A percentile compares a stretch with the other conserved stretches of the same genome.
phyloP scores from a whole-genome alignment of 2,113 vertebrate genomes.

The Pelobates fuscus region DNA sequence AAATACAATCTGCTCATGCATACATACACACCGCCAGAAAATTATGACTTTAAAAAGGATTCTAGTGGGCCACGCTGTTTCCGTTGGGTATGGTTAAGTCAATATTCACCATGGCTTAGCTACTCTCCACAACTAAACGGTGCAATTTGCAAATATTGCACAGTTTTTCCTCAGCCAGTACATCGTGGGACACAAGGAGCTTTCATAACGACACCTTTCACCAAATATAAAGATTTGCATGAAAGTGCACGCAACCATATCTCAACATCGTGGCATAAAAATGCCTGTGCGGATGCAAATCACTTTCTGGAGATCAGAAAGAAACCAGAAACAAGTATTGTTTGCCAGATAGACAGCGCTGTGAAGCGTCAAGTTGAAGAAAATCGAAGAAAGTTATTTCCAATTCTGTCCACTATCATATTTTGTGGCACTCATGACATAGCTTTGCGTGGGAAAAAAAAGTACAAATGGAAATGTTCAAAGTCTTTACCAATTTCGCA shows the following conservation, averaged over 20 bases:
- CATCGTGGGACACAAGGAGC: constrained; percentile 12
- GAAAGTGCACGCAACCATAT: background rate
- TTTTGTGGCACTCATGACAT: constrained; percentile 1
- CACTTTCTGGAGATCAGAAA: constrained; percentile 1
- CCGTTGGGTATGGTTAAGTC: background rate
- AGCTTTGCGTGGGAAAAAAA: background rate
- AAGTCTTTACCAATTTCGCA: constrained; percentile 18
- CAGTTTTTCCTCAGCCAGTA: background rate
- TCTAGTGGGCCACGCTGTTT: background rate
- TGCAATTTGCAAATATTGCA: background rate
- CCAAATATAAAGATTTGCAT: constrained; percentile 1
- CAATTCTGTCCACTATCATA: background rate
- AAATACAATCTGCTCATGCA: no score
- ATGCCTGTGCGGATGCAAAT: no score
- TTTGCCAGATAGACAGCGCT: background rate
- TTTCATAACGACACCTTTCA: background rate
- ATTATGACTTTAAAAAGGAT: background rate
- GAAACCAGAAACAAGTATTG: constrained; percentile 8
- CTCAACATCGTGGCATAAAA: no score
- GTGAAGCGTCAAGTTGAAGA: background rate
- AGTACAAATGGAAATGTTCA: background rate
- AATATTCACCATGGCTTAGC: constrained; percentile 13
- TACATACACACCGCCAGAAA: constrained; percentile 3
- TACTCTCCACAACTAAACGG: constrained; percentile 11
- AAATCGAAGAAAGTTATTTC: no score